Evolutionary conservation across 2,113 vertebrate genomes (phyloP).

Genomic region (Pantherophis guttatus): DNA sequence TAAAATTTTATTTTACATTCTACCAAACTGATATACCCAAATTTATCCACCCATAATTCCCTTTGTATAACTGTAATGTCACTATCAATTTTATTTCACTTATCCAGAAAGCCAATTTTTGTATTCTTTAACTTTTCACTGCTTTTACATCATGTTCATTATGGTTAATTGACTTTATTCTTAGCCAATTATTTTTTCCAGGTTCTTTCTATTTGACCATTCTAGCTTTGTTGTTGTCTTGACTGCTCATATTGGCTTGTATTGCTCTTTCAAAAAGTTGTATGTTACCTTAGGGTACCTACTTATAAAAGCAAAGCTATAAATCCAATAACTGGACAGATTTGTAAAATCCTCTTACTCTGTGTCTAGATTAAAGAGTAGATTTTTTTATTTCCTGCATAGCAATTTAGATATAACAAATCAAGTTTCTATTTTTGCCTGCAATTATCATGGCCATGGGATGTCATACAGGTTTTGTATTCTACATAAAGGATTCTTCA

Average conservation of each 20-base stretch:
- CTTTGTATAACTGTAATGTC: neutral
- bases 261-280: neutral
- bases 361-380: neutral
- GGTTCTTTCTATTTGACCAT: neutral
- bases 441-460: neutral
- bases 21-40: neutral
- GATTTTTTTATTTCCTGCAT: neutral
- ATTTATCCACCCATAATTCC: neutral
- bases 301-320: neutral
- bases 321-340: neutral
- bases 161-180: neutral
- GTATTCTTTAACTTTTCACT: neutral
- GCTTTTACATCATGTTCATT: neutral
- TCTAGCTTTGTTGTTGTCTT: neutral
- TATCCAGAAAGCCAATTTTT: neutral
- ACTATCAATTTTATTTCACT: neutral
- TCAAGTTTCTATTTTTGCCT: constrained; percentile 12
- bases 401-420: constrained; percentile 1
- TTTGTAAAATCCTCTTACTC: neutral
- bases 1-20: neutral
- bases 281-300: neutral
- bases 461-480: neutral
- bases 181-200: neutral
- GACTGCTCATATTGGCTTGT: neutral
- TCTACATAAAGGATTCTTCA: constrained; percentile 1